These are phyloP conservation scores for Platichthys flesus DNA, from an alignment of 2,113 vertebrate species.

Conservation along the genomic window DNA sequence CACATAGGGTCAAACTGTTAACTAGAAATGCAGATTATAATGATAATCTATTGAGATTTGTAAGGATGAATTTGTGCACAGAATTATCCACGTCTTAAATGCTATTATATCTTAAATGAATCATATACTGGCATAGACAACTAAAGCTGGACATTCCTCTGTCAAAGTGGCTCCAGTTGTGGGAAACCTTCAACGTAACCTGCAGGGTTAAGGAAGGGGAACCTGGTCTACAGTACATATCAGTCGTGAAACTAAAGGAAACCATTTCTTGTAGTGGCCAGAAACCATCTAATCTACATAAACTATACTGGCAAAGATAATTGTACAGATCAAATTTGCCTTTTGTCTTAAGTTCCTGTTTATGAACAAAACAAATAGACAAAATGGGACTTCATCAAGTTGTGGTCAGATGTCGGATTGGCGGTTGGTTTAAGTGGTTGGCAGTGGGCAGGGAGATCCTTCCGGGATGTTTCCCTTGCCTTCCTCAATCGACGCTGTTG, in stretches of 20 bases:
- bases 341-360: not conserved
- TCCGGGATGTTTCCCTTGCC: constrained; percentile 13
- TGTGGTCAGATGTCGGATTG: constrained; percentile 45
- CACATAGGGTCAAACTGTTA: not conserved
- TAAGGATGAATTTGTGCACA: constrained; percentile 26
- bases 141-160: constrained; percentile 33
- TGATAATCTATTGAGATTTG: constrained; percentile 43
- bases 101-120: constrained; percentile 6
- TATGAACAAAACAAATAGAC: constrained; percentile 32
- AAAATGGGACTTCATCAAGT: constrained; percentile 42
- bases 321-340: constrained; percentile 18
- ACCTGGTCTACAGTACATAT: constrained; percentile 2
- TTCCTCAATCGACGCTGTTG: constrained; percentile 82
- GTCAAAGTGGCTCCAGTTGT: constrained; percentile 25
- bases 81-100: constrained; percentile 12
- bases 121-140: constrained; percentile 36
- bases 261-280: constrained; percentile 3
- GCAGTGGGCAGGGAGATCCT: constrained; percentile 48
- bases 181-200: constrained; percentile 14
- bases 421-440: constrained; percentile 37
- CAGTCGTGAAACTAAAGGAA: constrained; percentile 25
- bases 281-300: constrained; percentile 13
- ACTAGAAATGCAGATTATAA: constrained; percentile 16
- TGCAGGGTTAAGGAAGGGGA: not conserved
- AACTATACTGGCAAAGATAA: constrained; percentile 45